Conservation (phyloP, 2,113 vertebrate genomes). For the Thinocorus orbignyianus region DNA sequence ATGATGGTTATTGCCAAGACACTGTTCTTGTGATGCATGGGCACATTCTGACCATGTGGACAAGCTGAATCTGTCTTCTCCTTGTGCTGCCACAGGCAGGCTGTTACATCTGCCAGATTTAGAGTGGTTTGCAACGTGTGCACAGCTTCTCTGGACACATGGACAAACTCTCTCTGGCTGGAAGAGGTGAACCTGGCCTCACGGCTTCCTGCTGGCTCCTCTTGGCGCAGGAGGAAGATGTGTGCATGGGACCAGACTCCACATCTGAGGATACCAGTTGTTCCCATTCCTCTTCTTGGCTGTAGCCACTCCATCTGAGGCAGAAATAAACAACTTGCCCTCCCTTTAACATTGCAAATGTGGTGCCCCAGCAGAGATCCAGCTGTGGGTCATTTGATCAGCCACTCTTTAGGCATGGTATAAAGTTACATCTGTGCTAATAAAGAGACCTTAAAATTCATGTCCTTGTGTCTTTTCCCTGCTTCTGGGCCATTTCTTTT, state of each 20-base stretch:
- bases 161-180: not conserved
- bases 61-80: not conserved
- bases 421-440: not conserved
- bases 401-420: not conserved
- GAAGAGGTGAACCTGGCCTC: not conserved
- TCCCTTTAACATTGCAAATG: not conserved
- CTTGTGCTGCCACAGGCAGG: not conserved
- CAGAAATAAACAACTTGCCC: not conserved
- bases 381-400: not conserved
- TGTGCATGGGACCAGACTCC: accelerated
- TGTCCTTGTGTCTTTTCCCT: not conserved
- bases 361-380: not conserved
- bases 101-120: not conserved
- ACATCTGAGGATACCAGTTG: not conserved
- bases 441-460: not conserved
- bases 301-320: not conserved
- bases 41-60: not conserved
- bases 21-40: not conserved
- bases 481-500: slow-evolving; percentile 3
- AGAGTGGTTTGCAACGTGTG: not conserved
- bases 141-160: not conserved
- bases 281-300: not conserved
- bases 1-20: not conserved
- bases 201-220: not conserved
- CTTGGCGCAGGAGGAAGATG: not conserved